Evolutionary conservation across 2,113 vertebrate genomes (phyloP).

Genomic region (Oreochromis tanganicae): DNA sequence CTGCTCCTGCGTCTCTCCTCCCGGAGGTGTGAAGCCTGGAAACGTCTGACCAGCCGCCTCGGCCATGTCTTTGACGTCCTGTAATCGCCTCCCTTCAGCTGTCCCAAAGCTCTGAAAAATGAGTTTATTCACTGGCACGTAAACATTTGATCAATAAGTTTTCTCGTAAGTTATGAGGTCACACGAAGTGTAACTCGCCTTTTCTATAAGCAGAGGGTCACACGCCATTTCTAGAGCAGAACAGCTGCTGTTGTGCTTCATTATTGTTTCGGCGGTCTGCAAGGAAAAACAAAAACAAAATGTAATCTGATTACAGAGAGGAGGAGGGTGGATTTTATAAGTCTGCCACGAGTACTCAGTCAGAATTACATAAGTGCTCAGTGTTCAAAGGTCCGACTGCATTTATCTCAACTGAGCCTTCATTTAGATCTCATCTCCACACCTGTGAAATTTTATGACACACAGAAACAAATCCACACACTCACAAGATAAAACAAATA

Average conservation of each 20-base stretch:
- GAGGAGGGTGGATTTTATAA: background rate
- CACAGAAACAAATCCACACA: background rate
- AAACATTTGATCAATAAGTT: background rate
- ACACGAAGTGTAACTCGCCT: slow-evolving; percentile 67
- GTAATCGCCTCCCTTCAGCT: slow-evolving; percentile 79
- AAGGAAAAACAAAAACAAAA: slow-evolving; percentile 10
- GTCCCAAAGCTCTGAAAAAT: slow-evolving; percentile 81
- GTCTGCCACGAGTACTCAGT: background rate
- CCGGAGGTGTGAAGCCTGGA: slow-evolving; percentile 80
- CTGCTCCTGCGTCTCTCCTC: slow-evolving; percentile 87
- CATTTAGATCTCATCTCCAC: background rate
- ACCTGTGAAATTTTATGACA: background rate
- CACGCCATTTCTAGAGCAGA: slow-evolving; percentile 69
- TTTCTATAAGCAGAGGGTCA: slow-evolving; percentile 85
- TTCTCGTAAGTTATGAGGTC: background rate
- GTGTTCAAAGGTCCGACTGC: background rate
- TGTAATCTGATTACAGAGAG: background rate
- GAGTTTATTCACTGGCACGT: background rate
- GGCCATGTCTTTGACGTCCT: slow-evolving; percentile 84
- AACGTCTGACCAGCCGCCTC: slow-evolving; percentile 76
- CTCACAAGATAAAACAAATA: background rate
- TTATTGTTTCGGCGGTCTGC: slow-evolving; percentile 83
- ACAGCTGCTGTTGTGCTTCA: slow-evolving; percentile 79
- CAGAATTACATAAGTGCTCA: background rate
- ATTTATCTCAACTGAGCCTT: background rate